Evolutionary conservation across 2,113 vertebrate species (phyloP).

Genomic region (Clarias magur): DNA sequence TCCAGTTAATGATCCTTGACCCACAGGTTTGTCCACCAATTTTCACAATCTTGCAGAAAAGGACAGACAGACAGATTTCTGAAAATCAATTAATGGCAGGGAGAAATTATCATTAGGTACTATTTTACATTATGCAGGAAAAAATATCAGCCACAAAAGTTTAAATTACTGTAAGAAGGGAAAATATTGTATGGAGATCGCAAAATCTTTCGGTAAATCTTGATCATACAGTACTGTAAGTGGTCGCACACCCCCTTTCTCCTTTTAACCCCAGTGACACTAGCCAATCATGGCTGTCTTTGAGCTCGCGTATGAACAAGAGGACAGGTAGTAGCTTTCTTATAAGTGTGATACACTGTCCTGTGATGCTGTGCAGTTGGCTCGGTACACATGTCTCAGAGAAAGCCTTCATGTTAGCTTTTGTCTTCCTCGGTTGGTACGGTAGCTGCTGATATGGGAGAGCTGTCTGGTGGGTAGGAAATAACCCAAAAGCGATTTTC

Average conservation of each 20-base stretch:
- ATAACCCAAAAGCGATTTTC: neutral
- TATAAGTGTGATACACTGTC: neutral
- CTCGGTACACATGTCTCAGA: no score
- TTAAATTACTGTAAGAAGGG: neutral
- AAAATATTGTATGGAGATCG: neutral
- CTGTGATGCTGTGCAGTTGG: neutral
- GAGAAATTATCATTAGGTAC: neutral
- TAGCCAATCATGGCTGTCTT: neutral
- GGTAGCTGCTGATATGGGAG: neutral
- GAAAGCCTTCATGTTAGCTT: neutral
- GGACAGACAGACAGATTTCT: neutral
- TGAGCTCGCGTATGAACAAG: neutral
- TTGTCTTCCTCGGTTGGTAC: neutral
- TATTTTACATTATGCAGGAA: neutral
- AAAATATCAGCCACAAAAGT: neutral
- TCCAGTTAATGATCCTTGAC: neutral
- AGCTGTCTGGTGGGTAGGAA: neutral
- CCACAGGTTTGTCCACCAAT: neutral
- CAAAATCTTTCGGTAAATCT: neutral
- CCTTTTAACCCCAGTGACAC: neutral
- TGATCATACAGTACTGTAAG: neutral
- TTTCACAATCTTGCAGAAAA: neutral
- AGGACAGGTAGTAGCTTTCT: neutral
- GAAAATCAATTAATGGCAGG: neutral
- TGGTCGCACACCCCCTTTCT: neutral